Evolutionary conservation across 1,140 invertebrate genomes (phyloP).

Genomic region (Listronotus bonariensis): DNA sequence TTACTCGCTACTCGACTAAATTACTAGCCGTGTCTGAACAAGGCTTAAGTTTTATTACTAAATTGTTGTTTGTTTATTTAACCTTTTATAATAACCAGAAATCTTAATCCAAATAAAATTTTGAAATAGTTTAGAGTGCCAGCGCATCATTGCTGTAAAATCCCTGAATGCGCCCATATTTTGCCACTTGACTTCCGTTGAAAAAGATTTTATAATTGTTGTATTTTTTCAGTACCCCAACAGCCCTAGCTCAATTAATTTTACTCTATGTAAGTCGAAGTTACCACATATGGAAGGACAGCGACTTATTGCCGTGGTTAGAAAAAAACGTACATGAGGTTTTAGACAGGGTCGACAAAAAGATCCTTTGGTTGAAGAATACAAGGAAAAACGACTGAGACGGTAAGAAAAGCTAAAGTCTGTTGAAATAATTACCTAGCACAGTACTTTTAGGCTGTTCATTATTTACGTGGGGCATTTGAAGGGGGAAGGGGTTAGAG

Average conservation of each 20-base stretch:
- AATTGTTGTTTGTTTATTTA: no score
- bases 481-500: no score
- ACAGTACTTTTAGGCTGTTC: no score
- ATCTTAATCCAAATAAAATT: no score
- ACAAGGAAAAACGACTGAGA: conserved; percentile 63
- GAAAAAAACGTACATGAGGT: conserved; percentile 72
- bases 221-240: conserved; percentile 62
- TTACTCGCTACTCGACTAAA: no score
- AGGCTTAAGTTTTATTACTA: no score
- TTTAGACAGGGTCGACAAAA: conserved; percentile 66
- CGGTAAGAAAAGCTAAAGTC: conserved; percentile 54
- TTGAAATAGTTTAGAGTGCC: no score
- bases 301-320: conserved; percentile 76
- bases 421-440: no score
- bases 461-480: no score
- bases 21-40: no score
- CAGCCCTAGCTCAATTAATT: conserved; percentile 72
- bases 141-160: not conserved
- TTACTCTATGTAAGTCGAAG: conserved; percentile 74
- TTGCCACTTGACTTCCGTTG: not conserved
- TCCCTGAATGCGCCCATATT: not conserved
- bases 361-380: conserved; percentile 70
- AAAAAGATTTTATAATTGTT: not conserved
- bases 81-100: no score
- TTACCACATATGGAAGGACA: conserved; percentile 80